phyloP scores from a whole-genome alignment of 2,113 vertebrate genomes.

The Coreoperca whiteheadi region DNA sequence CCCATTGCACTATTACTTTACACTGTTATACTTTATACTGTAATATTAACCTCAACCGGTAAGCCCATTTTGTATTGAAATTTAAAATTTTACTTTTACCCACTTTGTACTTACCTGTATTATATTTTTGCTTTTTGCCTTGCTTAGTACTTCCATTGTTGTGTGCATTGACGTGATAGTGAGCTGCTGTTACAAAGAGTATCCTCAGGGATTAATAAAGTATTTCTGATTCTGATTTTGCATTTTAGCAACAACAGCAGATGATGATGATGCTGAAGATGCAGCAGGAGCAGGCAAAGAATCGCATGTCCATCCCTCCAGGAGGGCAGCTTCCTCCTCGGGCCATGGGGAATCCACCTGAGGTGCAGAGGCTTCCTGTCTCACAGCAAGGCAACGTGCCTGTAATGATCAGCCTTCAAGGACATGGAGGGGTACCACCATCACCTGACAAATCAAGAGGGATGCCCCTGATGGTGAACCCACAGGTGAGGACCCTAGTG shows the following conservation, averaged over 20 bases:
- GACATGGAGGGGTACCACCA: constrained; percentile 89
- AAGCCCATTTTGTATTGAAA: no score
- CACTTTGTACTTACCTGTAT: no score
- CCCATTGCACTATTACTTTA: no score
- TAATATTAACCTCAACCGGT: no score
- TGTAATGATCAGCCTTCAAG: constrained; percentile 95
- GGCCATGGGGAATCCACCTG: constrained; percentile 86
- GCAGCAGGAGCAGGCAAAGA: constrained; percentile 90
- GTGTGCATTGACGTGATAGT: no score
- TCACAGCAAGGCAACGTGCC: constrained; percentile 90
- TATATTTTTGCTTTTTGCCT: no score
- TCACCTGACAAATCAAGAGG: constrained; percentile 95
- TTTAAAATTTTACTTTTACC: no score
- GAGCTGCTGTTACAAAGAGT: no score
- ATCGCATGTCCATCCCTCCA: constrained; percentile 90
- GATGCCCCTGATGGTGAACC: constrained; percentile 89
- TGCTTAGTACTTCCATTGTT: no score
- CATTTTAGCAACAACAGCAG: constrained; percentile 87
- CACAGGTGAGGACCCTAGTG: constrained; percentile 73
- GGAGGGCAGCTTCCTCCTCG: constrained; percentile 89
- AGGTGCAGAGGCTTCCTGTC: constrained; percentile 91
- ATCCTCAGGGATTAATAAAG: no score
- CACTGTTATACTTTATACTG: no score
- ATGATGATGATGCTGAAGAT: constrained; percentile 99
- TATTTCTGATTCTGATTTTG: no score